phyloP scores from a whole-genome alignment of 2,113 vertebrate genomes.

The Microtus montanus region DNA sequence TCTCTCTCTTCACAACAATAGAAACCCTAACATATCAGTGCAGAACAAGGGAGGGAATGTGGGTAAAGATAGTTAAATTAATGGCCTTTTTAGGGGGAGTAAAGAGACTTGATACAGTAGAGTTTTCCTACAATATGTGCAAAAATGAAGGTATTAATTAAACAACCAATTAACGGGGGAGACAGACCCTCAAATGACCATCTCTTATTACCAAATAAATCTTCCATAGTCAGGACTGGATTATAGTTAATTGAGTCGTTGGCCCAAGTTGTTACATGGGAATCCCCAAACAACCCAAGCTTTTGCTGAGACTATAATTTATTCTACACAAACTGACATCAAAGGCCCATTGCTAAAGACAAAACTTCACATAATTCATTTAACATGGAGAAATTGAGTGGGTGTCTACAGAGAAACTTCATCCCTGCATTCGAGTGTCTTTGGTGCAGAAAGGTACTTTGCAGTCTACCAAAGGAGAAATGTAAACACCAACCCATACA shows the following conservation, averaged over 20 bases:
- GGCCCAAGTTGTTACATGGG: background rate
- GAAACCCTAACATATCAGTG: background rate
- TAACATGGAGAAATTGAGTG: background rate
- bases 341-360: background rate
- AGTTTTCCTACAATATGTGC: background rate
- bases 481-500: background rate
- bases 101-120: background rate
- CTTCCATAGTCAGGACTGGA: background rate
- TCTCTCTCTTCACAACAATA: too few relatives aligned
- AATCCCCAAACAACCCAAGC: background rate
- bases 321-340: background rate
- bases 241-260: background rate
- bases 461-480: background rate
- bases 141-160: background rate
- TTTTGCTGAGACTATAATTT: background rate
- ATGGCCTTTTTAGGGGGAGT: background rate
- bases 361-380: background rate
- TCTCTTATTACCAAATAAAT: background rate
- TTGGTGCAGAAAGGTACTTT: background rate
- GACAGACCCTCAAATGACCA: background rate
- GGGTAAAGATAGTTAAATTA: background rate
- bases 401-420: background rate
- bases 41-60: background rate
- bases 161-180: background rate
- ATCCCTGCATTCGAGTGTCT: background rate